Percentiles rank a stretch among this genome's conserved stretches.
These are phyloP conservation scores for Lemur catta DNA, from an alignment of 2,797 vertebrate genomes.

Conservation along the genomic window DNA sequence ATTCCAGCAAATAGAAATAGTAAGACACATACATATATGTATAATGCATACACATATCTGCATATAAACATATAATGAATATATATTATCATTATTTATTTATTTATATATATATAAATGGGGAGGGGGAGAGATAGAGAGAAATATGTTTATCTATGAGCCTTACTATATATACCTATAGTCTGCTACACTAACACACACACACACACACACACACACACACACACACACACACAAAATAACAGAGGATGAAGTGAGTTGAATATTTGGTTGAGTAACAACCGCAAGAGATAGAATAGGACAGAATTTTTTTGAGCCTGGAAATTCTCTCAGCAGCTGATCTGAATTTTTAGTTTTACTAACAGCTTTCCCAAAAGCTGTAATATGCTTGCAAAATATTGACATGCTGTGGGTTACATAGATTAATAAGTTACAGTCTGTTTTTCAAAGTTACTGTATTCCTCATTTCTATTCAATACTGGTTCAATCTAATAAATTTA, in stretches of 20 bases:
- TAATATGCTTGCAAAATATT: neutral
- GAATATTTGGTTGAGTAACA: neutral
- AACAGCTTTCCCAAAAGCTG: neutral
- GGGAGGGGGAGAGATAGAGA: neutral
- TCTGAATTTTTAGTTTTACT: neutral
- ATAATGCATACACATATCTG: neutral
- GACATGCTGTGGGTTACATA: neutral
- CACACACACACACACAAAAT: too few relatives aligned
- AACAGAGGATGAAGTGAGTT: neutral
- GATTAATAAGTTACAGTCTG: neutral
- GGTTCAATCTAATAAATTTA: neutral
- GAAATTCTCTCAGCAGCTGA: neutral
- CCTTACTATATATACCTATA: neutral
- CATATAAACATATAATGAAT: neutral
- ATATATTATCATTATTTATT: neutral
- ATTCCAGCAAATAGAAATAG: neutral
- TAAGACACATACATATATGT: neutral
- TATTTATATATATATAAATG: neutral
- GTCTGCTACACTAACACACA: neutral
- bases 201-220: neutral
- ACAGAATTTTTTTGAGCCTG: neutral
- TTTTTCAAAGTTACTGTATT: neutral
- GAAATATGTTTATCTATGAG: neutral
- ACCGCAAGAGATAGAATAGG: neutral
- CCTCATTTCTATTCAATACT: constrained; percentile 1